These are phyloP conservation scores for Ochropleura leucogaster DNA, from an alignment of 2,888 invertebrate genomes.

Conservation along the genomic window DNA sequence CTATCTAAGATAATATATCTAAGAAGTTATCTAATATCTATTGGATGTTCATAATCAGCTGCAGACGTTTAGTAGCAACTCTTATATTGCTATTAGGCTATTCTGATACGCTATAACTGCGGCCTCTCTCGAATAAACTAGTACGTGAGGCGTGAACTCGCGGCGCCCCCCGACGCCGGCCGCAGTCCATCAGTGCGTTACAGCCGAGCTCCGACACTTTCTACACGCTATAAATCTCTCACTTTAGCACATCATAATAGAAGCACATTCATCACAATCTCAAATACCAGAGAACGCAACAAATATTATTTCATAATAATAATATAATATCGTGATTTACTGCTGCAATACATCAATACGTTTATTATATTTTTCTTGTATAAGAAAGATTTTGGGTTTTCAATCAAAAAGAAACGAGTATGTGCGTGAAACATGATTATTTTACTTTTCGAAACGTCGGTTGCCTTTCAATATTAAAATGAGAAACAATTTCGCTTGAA, in stretches of 20 bases:
- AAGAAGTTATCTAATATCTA: not conserved
- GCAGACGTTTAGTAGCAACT: not conserved
- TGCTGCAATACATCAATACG: conserved; percentile 26
- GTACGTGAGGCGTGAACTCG: conserved; percentile 18
- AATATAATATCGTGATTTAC: conserved; percentile 33
- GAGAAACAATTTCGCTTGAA: not conserved
- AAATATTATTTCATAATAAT: conserved; percentile 31
- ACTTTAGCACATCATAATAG: conserved; percentile 36
- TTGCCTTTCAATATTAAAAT: not conserved
- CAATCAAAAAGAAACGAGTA: not conserved
- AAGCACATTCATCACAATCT: conserved; percentile 32
- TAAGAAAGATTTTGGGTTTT: conserved; percentile 6
- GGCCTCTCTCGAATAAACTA: conserved; percentile 19
- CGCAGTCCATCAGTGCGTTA: not conserved
- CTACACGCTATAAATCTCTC: conserved; percentile 47
- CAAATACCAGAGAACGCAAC: conserved; percentile 5
- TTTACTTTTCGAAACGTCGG: not conserved
- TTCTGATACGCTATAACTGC: not conserved
- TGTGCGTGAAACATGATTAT: not conserved
- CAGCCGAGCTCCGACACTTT: conserved; percentile 40
- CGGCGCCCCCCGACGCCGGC: conserved; percentile 9
- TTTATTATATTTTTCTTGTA: conserved; percentile 22
- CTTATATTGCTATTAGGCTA: not conserved
- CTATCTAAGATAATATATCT: conserved; percentile 23
- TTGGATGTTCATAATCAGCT: conserved; percentile 1